A percentile compares a stretch with the other conserved stretches of the same genome.
Conservation (phyloP, 2,113 vertebrate genomes). For the Rhabdomys dilectus region DNA sequence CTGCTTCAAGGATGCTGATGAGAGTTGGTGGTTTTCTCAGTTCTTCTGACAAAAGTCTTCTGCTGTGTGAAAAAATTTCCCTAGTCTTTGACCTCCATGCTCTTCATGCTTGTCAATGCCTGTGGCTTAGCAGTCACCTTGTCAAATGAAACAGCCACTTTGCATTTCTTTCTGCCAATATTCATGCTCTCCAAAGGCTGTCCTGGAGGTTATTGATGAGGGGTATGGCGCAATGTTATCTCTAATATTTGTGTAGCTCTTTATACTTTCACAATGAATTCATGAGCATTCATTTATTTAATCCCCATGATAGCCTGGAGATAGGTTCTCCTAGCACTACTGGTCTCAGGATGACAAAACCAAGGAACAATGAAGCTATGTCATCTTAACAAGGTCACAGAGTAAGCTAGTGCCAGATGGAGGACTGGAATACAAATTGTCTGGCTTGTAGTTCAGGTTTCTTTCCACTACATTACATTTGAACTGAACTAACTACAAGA, state of each 20-base stretch:
- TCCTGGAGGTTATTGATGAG: conserved; percentile 66
- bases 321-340: conserved; percentile 28
- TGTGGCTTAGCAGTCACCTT: conserved; percentile 45
- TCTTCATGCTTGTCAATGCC: conserved; percentile 1
- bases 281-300: conserved; percentile 64
- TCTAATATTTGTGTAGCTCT: conserved; percentile 67
- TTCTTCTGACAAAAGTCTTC: conserved; percentile 55
- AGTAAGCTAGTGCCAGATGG: not conserved
- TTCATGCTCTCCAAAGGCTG: not conserved
- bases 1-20: not conserved
- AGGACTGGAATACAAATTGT: conserved; percentile 43
- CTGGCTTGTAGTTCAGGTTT: conserved; percentile 31
- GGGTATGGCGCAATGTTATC: not conserved
- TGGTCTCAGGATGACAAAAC: conserved; percentile 53
- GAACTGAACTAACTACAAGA: not conserved
- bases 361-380: not conserved
- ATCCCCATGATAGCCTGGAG: not conserved
- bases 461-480: not conserved
- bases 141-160: conserved; percentile 40
- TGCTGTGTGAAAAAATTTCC: conserved; percentile 59
- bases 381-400: conserved; percentile 67
- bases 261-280: conserved; percentile 63
- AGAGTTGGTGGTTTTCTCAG: conserved; percentile 38
- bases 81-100: not conserved
- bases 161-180: conserved; percentile 54